Evolutionary conservation across 2,888 invertebrate genomes (phyloP), one percentile per base, ranked within the genome.

Genomic region (Trissolcus brochymenae): DNA sequence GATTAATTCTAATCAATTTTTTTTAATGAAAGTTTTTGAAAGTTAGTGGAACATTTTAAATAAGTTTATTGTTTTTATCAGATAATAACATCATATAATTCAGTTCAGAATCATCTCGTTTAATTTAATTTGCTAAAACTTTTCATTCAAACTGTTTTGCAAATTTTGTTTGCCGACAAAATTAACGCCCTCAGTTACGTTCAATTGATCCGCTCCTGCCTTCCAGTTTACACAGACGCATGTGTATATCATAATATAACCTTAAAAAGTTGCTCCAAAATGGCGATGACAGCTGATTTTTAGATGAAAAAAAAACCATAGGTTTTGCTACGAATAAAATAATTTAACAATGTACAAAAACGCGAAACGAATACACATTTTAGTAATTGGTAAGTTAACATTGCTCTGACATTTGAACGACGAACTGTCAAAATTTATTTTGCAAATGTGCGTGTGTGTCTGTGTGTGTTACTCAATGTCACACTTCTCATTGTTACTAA

Each of bases 161-260:
- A n/a, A n/a, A n/a, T n/a, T n/a, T n/a, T n/a, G n/a, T n/a, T n/a
- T n/a, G n/a, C n/a, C n/a, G n/a, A 21, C 6, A 29, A 29, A 29
- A 29, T 29, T 29, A n/a, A 46, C 4, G 6, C 1, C 46, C n/a
- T 46, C 4, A 29, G 9, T 14, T 3, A n/a, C n/a, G 6, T 14
- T n/a, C 1, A 9, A 16, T 41, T 46, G n/a, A n/a, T 4, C n/a
- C 46, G 46, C n/a, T 9, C 46, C 46, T 46, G 46, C n/a, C 6
- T 16, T 6, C 14, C n/a, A 46, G 46, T 46, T 7, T 29, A 29
- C 29, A 29, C 29, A 29, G 29, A 29, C 29, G 1, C 9, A n/a
- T n/a, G n/a, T n/a, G 9, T 6, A 4, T 2, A 46, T 55, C 55
- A 55, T 35, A 55, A 55, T 35, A 55, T 55, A 55, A 55, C 55